Base-by-base conservation (phyloP, 2,888 invertebrate species). In the Oscheius sp. region DNA sequence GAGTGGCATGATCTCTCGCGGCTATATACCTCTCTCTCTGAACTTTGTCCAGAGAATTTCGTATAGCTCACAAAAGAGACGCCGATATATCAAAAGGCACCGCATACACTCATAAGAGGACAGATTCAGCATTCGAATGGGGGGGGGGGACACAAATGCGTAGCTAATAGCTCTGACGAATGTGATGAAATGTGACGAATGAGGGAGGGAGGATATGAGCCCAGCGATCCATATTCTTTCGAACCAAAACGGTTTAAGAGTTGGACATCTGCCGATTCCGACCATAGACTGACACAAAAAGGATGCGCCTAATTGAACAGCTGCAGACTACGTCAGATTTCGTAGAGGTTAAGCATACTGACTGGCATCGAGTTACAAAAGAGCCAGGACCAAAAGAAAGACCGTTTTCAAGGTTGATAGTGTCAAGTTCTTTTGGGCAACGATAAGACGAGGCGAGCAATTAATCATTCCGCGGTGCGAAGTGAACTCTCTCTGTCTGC, bases 241-340 rank as follows among this genome's bases (percentile, higher is more conserved):
- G 42, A 42, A 42, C 42, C 7, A 42, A 42, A 42, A 42, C 3
- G 4, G 7, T 42, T 42, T 42, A 42, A 7, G 42, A 42, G 42
- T 42, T 37, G n/a, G 35, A 60, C 60, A 60, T 33, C 60, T 33
- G 63, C 63, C n/a, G 48, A 7, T 48, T 48, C 10, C 5, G 63
- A 21, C 42, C 0, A 42, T 48, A 63, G 29, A 48, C 35, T 5
- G 13, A 60, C 35, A n/a, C 60, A 29, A 42, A n/a, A n/a, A 11
- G 60, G 50, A 48, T 21, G 33, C n/a, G 63, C 42, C 42, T 63
- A 63, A 63, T 63, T 63, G 63, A 47, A 63, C 63, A 63, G 63
- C 63, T 63, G 63, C 29, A 7, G 58, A 11, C 3, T 29, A 29
- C 58, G 58, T 58, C 58, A 33, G 32, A 29, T 58, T 58, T 58